phyloP scores from a whole-genome alignment of 2,797 vertebrate species.

The Cynopterus sphinx region DNA sequence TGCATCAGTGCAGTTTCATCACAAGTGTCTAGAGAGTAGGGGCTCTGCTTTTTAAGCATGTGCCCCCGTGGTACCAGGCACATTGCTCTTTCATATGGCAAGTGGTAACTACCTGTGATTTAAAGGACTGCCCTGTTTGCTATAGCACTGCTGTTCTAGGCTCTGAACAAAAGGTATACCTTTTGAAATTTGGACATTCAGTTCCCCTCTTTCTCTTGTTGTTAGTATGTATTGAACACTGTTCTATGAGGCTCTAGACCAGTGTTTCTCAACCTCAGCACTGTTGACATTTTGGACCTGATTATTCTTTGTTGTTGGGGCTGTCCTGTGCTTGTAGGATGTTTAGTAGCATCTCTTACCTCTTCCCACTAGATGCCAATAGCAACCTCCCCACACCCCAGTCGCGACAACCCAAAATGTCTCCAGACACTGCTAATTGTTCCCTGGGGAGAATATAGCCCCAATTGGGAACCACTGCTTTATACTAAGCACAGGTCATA shows the following conservation, averaged over 20 bases:
- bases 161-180: neutral
- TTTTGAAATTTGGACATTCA: neutral
- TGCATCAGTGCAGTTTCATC: neutral
- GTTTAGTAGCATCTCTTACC: neutral
- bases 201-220: neutral
- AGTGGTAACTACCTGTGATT: neutral
- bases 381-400: neutral
- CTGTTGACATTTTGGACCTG: neutral
- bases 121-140: neutral
- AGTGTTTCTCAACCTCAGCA: neutral
- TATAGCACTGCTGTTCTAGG: neutral
- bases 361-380: neutral
- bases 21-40: neutral
- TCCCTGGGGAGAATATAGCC: neutral
- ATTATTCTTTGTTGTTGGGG: neutral
- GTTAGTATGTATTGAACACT: neutral
- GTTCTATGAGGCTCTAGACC: neutral
- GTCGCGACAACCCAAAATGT: neutral
- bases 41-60: neutral
- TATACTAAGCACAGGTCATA: neutral
- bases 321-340: neutral
- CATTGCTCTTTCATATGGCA: neutral
- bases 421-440: neutral
- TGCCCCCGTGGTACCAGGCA: too few species aligned
- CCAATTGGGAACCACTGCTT: neutral